Evolutionary conservation across 1,140 invertebrate genomes (phyloP).

Genomic region (Sogatella furcifera): DNA sequence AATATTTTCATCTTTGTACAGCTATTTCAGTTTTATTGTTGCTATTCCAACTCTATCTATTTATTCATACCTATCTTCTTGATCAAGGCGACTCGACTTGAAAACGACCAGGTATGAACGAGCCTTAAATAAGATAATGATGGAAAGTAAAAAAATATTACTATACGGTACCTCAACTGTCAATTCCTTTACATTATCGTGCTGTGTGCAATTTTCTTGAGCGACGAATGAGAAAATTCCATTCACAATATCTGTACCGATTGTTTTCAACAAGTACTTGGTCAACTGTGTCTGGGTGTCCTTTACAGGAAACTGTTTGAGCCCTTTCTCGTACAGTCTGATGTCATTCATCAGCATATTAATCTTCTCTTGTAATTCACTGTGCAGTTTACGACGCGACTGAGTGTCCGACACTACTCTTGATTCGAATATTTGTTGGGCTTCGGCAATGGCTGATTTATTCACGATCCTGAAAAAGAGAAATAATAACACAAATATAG

Average conservation of each 20-base stretch:
- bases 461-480: slow-evolving; percentile 37
- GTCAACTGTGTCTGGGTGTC: slow-evolving; percentile 53
- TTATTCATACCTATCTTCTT: too few species aligned
- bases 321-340: slow-evolving; percentile 74
- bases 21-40: too few species aligned
- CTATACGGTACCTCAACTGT: slow-evolving; percentile 38
- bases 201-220: slow-evolving; percentile 37
- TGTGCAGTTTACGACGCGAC: slow-evolving; percentile 60
- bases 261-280: slow-evolving; percentile 74
- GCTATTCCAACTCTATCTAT: too few species aligned
- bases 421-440: slow-evolving; percentile 57
- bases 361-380: slow-evolving; percentile 69
- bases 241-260: slow-evolving; percentile 72
- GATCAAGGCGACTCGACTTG: too few species aligned
- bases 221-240: slow-evolving; percentile 45
- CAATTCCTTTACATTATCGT: slow-evolving; percentile 39
- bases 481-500: not conserved
- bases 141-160: too few species aligned
- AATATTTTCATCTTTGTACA: too few species aligned
- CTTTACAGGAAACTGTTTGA: slow-evolving; percentile 48
- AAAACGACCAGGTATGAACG: too few species aligned
- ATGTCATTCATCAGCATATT: slow-evolving; percentile 65
- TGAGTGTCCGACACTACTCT: slow-evolving; percentile 53
- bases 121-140: too few species aligned
- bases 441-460: slow-evolving; percentile 42